phyloP scores from a whole-genome alignment of 1,140 invertebrate species.

The Drosophila azteca region DNA sequence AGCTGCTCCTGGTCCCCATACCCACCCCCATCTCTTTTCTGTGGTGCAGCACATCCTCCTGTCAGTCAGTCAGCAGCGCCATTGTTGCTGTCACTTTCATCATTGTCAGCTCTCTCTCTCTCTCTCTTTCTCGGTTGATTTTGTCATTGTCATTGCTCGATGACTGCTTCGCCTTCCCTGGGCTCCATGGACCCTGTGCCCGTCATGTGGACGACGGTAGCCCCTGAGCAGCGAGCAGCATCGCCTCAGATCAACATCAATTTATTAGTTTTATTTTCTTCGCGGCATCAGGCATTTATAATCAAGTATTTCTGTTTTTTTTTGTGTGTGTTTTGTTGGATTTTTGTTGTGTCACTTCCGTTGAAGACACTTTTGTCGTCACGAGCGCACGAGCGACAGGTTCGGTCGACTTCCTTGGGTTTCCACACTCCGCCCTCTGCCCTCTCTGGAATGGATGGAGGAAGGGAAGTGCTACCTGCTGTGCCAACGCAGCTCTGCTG shows the following conservation, averaged over 20 bases:
- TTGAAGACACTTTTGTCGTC: slow-evolving; percentile 71
- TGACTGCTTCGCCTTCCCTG: neutral
- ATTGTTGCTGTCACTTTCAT: slow-evolving; percentile 76
- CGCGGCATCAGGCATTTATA: slow-evolving; percentile 64
- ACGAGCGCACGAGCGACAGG: slow-evolving; percentile 70
- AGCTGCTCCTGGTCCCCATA: slow-evolving; percentile 42
- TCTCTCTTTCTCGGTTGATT: slow-evolving; percentile 34
- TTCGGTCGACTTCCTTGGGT: slow-evolving; percentile 10
- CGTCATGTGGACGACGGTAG: too few species aligned
- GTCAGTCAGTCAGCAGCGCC: slow-evolving; percentile 38
- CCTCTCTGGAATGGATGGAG: too few species aligned
- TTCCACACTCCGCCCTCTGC: too few species aligned
- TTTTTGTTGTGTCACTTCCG: slow-evolving; percentile 75
- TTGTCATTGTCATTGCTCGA: slow-evolving; percentile 74
- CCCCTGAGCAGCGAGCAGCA: slow-evolving; percentile 22
- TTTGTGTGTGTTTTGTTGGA: slow-evolving; percentile 36
- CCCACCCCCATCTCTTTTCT: neutral
- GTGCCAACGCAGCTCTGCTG: slow-evolving; percentile 18
- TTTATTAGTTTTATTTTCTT: slow-evolving; percentile 79
- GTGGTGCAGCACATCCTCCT: slow-evolving; percentile 45
- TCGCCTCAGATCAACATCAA: slow-evolving; percentile 63
- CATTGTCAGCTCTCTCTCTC: slow-evolving; percentile 63
- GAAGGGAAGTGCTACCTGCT: too few species aligned
- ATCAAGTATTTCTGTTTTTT: slow-evolving; percentile 54
- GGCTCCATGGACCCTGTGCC: neutral